Evolutionary conservation across 92 coral and sea anemone genomes (phyloP).

Genomic region (Palythoa heliodiscus): DNA sequence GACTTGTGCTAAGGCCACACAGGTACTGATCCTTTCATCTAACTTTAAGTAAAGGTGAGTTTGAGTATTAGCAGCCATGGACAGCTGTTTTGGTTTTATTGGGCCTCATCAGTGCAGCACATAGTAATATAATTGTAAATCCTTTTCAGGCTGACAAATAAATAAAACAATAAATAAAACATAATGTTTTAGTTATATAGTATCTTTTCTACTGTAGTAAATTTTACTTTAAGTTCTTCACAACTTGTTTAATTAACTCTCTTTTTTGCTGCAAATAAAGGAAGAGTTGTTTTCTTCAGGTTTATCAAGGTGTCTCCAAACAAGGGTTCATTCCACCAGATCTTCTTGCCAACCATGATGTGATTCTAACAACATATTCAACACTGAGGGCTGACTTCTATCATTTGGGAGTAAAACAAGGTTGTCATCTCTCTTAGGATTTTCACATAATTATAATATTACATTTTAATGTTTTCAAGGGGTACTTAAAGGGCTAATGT

Average conservation of each 20-base stretch:
- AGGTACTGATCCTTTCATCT: no score
- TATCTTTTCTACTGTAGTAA: background rate
- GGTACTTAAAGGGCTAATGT: no score
- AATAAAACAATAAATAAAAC: no score
- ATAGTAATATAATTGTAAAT: no score
- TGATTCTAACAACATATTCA: constrained; percentile 88
- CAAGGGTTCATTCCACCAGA: constrained; percentile 92
- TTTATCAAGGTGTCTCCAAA: constrained; percentile 90
- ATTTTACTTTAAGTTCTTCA: no score
- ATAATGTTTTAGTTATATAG: no score
- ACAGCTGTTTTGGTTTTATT: no score
- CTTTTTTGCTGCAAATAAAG: background rate
- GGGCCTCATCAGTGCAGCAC: no score
- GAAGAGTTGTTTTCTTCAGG: constrained; percentile 48
- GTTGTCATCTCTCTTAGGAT: constrained; percentile 28
- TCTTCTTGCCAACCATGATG: constrained; percentile 85
- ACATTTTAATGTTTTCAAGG: background rate
- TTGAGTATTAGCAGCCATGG: no score
- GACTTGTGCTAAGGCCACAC: no score
- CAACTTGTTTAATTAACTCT: background rate
- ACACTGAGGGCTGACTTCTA: constrained; percentile 90
- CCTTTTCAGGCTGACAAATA: no score
- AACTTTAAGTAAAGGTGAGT: no score
- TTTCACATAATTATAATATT: background rate
- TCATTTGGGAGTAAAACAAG: constrained; percentile 73